Conservation (phyloP, 1,140 invertebrate genomes). For the Dinothrombium tinctorium region DNA sequence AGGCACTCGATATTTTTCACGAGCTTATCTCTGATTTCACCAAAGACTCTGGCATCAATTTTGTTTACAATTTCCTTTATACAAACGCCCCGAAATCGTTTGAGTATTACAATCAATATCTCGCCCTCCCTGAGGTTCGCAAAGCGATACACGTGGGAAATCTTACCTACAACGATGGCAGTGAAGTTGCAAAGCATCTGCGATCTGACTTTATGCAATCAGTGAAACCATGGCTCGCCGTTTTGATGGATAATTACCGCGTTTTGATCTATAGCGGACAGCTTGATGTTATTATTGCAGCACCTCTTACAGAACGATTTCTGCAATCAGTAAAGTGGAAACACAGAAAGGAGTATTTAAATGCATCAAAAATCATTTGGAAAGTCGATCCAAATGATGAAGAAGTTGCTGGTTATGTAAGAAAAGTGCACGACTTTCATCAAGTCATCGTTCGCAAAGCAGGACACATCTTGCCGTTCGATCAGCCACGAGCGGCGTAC, state of each 20-base stretch:
- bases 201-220: constrained; percentile 56
- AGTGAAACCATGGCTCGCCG: constrained; percentile 42
- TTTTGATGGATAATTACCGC: constrained; percentile 28
- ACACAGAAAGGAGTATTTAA: constrained; percentile 35
- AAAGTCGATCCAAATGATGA: constrained; percentile 26
- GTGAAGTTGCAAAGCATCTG: constrained; percentile 36
- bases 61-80: constrained; percentile 53
- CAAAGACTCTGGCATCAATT: constrained; percentile 48
- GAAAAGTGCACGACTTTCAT: no score
- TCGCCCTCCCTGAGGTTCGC: constrained; percentile 29
- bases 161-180: constrained; percentile 31
- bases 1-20: constrained; percentile 24
- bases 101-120: constrained; percentile 21
- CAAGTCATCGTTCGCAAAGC: constrained; percentile 55
- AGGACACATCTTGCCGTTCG: constrained; percentile 55
- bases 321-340: constrained; percentile 37
- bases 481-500: constrained; percentile 49
- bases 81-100: constrained; percentile 25
- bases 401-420: constrained; percentile 48
- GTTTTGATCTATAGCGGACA: constrained; percentile 42
- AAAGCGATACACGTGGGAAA: constrained; percentile 58
- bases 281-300: constrained; percentile 57
- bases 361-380: constrained; percentile 38
- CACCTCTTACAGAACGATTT: constrained; percentile 46
- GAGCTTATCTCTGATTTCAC: constrained; percentile 35